phyloP scores from a whole-genome alignment of 2,113 vertebrate genomes.

The Myrmophylax atrothorax region DNA sequence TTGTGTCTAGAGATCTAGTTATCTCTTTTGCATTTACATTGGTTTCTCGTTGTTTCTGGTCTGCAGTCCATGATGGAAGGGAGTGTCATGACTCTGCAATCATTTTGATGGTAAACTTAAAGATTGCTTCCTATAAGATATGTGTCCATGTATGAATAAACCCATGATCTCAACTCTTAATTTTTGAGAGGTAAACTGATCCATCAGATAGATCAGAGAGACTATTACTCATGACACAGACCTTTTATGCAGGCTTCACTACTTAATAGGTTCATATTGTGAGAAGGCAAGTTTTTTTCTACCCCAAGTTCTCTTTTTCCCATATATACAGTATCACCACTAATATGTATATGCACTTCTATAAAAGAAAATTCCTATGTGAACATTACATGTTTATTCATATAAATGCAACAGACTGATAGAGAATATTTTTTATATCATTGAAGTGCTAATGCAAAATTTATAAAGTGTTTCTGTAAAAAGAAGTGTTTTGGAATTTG shows the following conservation, averaged over 20 bases:
- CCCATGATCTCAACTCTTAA: not conserved
- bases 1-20: not conserved
- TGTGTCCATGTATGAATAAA: not conserved
- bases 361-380: not conserved
- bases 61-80: not conserved
- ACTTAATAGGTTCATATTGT: not conserved
- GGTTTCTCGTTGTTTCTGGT: not conserved
- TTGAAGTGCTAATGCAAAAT: not conserved
- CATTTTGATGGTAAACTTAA: not conserved
- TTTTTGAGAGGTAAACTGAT: not conserved
- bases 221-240: not conserved
- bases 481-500: not conserved
- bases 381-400: not conserved
- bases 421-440: not conserved
- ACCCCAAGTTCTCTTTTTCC: not conserved
- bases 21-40: not conserved
- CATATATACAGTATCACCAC: not conserved
- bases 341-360: not conserved
- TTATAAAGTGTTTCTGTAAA: not conserved
- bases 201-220: not conserved
- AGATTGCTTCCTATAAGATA: not conserved
- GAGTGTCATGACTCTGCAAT: not conserved
- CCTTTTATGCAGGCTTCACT: not conserved
- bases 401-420: not conserved
- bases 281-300: not conserved